Conservation (phyloP, 1,140 invertebrate genomes). For the Drosophila busckii region DNA sequence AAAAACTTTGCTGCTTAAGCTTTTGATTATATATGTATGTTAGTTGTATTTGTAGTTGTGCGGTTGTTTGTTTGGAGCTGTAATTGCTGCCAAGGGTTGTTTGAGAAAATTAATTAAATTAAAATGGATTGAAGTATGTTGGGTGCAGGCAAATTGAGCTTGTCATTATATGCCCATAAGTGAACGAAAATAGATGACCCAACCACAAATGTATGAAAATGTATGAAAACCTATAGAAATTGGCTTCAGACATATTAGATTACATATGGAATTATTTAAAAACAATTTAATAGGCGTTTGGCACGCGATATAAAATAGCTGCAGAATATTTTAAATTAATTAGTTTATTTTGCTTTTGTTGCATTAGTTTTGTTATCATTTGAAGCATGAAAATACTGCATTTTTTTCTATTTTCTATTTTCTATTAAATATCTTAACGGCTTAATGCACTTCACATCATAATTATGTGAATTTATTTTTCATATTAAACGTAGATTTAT, state of each 20-base stretch:
- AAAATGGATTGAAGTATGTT: slow-evolving; percentile 65
- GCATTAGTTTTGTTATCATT: too few relatives aligned
- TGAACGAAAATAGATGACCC: slow-evolving; percentile 9
- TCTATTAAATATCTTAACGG: slow-evolving; percentile 43
- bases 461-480: slow-evolving; percentile 20
- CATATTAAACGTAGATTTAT: slow-evolving; percentile 14
- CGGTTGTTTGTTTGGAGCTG: slow-evolving; percentile 11
- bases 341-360: too few relatives aligned
- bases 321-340: too few relatives aligned
- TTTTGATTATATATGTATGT: slow-evolving; percentile 21
- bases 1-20: slow-evolving; percentile 51
- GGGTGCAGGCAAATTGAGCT: slow-evolving; percentile 21
- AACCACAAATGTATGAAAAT: not conserved
- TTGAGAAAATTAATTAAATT: slow-evolving; percentile 66
- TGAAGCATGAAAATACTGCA: too few relatives aligned
- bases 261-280: too few relatives aligned
- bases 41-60: slow-evolving; percentile 8
- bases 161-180: not conserved
- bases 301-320: too few relatives aligned
- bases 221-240: too few relatives aligned
- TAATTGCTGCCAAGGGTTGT: slow-evolving; percentile 18
- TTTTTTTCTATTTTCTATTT: too few relatives aligned
- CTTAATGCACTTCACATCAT: slow-evolving; percentile 23
- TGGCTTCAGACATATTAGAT: too few relatives aligned
- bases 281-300: too few relatives aligned